phyloP scores from a whole-genome alignment of 2,797 vertebrate species.

The Cyprinella venusta region DNA sequence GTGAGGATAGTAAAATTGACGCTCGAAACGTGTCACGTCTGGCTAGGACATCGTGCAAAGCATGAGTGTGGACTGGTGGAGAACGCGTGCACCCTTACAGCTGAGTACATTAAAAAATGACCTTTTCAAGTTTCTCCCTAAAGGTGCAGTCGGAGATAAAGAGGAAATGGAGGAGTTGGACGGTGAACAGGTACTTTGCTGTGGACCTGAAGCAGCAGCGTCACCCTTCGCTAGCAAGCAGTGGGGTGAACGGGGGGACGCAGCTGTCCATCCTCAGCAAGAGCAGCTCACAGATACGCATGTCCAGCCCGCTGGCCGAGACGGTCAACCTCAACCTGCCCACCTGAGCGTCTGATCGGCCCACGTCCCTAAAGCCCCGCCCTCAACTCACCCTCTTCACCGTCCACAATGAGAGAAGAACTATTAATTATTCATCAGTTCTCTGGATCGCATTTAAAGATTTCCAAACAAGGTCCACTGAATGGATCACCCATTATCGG shows the following conservation, averaged over 20 bases:
- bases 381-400: conserved; percentile 14
- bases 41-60: background rate
- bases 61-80: conserved; percentile 42
- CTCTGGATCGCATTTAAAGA: conserved; percentile 4
- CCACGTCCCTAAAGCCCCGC: conserved; percentile 16
- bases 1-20: background rate
- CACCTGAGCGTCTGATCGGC: conserved; percentile 82
- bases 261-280: conserved; percentile 99
- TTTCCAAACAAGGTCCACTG: background rate
- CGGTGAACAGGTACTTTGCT: conserved; percentile 98
- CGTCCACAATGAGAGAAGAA: conserved; percentile 15
- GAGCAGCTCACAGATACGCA: conserved; percentile 99
- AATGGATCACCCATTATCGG: background rate
- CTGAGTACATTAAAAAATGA: conserved; percentile 87
- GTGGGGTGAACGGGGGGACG: conserved; percentile 95
- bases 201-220: conserved; percentile 98
- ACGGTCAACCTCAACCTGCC: conserved; percentile 87
- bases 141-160: conserved; percentile 99
- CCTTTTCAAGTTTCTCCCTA: conserved; percentile 88
- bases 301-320: conserved; percentile 96
- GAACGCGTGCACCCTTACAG: conserved; percentile 70
- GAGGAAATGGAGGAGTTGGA: conserved; percentile 99
- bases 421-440: background rate
- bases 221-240: conserved; percentile 97
- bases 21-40: background rate